Percentiles rank a stretch among this genome's conserved stretches.
Evolutionary conservation across 2,113 vertebrate genomes (phyloP).

Genomic region (Thinocorus orbignyianus): DNA sequence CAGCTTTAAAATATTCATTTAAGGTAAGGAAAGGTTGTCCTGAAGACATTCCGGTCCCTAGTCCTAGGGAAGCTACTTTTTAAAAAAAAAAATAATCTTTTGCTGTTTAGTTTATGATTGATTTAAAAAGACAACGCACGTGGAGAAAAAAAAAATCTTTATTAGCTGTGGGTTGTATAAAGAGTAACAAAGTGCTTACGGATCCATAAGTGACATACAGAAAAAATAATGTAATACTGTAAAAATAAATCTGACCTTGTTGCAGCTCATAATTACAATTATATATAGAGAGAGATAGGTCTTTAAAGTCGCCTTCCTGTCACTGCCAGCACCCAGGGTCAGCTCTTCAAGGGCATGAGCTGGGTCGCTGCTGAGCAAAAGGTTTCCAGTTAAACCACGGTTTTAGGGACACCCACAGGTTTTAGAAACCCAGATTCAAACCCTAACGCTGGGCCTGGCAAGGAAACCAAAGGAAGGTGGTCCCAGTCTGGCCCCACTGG

Average conservation of each 20-base stretch:
- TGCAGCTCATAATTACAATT: slow-evolving; percentile 36
- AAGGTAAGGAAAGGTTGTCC: neutral
- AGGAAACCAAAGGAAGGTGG: rapidly evolving
- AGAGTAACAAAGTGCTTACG: slow-evolving; percentile 82
- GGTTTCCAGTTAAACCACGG: neutral
- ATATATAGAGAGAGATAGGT: neutral
- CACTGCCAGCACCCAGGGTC: neutral
- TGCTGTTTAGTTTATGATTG: neutral
- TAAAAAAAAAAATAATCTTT: neutral
- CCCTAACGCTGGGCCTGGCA: neutral
- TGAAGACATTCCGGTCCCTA: neutral
- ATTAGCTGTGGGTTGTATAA: slow-evolving; percentile 73
- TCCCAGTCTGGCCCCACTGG: neutral
- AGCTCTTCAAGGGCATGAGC: neutral
- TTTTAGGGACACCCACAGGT: neutral
- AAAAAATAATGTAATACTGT: slow-evolving; percentile 38
- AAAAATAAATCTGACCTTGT: slow-evolving; percentile 54
- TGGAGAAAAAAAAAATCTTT: slow-evolving; percentile 49
- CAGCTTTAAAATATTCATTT: neutral
- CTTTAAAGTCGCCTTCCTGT: neutral
- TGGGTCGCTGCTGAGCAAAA: neutral
- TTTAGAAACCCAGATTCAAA: neutral
- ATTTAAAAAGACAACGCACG: neutral
- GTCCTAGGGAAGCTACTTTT: neutral
- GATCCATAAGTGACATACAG: slow-evolving; percentile 42